Conservation (phyloP, 2,113 vertebrate genomes). For the Meriones unguiculatus region DNA sequence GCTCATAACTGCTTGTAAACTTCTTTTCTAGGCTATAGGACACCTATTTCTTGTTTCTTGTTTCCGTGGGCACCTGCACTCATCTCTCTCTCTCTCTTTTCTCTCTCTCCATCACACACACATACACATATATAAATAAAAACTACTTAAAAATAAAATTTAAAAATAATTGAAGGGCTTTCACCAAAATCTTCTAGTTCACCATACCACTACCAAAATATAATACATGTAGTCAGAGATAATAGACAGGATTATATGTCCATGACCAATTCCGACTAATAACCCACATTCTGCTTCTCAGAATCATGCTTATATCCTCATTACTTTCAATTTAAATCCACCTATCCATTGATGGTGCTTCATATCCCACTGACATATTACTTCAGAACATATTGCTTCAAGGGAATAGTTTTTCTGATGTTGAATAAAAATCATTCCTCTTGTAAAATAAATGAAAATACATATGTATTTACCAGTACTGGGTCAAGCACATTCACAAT, state of each 20-base stretch:
- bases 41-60: neutral
- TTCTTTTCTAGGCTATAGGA: neutral
- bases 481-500: neutral
- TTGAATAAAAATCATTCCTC: conserved; percentile 27
- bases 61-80: neutral
- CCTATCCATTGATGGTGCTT: conserved; percentile 34
- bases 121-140: neutral
- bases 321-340: conserved; percentile 34
- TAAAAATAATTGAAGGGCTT: neutral
- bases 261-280: neutral
- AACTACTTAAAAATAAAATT: neutral
- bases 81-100: neutral
- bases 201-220: neutral
- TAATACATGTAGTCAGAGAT: neutral
- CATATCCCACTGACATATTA: conserved; percentile 51
- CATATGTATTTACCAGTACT: neutral
- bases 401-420: conserved; percentile 1
- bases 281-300: conserved; percentile 43
- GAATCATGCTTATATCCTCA: conserved; percentile 33
- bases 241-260: neutral
- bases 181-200: neutral
- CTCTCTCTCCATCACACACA: neutral
- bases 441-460: conserved; percentile 44
- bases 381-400: conserved; percentile 1
- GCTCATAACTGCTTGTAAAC: neutral